Evolutionary conservation across 2,888 invertebrate species (phyloP).

Genomic region (Diaperis boleti): DNA sequence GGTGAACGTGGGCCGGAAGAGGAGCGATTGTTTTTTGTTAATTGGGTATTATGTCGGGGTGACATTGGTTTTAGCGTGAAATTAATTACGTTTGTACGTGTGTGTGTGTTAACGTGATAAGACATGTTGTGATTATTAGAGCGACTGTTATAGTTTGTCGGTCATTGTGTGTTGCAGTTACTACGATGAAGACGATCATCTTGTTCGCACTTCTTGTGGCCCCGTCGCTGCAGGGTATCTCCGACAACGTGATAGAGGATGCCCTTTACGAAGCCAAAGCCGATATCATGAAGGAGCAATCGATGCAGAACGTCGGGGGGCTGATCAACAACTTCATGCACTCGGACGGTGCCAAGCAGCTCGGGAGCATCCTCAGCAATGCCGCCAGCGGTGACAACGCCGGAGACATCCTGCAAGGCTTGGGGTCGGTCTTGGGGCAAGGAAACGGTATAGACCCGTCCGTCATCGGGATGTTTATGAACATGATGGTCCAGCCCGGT

Average conservation of each 20-base stretch:
- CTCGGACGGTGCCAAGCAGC: constrained; percentile 73
- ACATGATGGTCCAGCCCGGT: constrained; percentile 63
- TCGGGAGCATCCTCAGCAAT: constrained; percentile 50
- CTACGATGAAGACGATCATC: constrained; percentile 17
- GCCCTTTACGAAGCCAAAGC: constrained; percentile 78
- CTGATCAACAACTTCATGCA: constrained; percentile 78
- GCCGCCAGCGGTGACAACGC: constrained; percentile 47
- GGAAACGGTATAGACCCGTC: constrained; percentile 70
- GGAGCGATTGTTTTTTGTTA: neutral
- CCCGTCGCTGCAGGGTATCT: constrained; percentile 47
- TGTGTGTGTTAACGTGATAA: neutral
- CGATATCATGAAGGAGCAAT: constrained; percentile 71
- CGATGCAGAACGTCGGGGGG: constrained; percentile 70
- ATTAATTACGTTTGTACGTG: neutral
- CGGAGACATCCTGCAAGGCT: constrained; percentile 49
- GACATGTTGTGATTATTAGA: too few relatives aligned
- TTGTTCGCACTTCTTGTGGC: constrained; percentile 50
- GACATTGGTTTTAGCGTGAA: too few relatives aligned
- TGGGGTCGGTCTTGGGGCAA: constrained; percentile 43
- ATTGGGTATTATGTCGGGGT: too few relatives aligned
- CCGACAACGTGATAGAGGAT: constrained; percentile 65
- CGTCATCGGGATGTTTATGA: constrained; percentile 72
- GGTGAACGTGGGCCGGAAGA: neutral
- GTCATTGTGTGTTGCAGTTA: constrained; percentile 14
- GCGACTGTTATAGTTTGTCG: too few relatives aligned